Percentiles rank a stretch among this genome's conserved stretches.
Conservation (phyloP, 2,797 vertebrate species). For the Austrolebias charrua region DNA sequence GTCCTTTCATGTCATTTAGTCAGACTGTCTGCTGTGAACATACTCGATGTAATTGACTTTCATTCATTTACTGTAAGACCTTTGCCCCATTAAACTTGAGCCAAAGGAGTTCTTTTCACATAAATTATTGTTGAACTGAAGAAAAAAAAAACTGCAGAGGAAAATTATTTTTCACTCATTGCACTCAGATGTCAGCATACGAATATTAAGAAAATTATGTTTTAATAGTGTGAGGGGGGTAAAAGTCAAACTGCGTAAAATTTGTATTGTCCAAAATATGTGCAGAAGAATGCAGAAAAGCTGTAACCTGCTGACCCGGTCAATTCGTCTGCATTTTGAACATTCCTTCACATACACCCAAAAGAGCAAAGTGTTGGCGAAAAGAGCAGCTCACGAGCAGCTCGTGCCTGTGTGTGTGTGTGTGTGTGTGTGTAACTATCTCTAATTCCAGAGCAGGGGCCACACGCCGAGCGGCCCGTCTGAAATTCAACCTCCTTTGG, state of each 20-base stretch:
- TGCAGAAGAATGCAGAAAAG: slow-evolving; percentile 19
- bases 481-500: slow-evolving; percentile 79
- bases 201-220: slow-evolving; percentile 11
- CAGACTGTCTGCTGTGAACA: slow-evolving; percentile 23
- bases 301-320: slow-evolving; percentile 31
- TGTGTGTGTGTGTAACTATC: slow-evolving; percentile 50
- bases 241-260: neutral
- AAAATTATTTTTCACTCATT: slow-evolving; percentile 1
- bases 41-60: slow-evolving; percentile 13
- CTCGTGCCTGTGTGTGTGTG: slow-evolving; percentile 28
- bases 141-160: slow-evolving; percentile 11
- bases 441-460: slow-evolving; percentile 75
- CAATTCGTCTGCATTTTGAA: slow-evolving; percentile 56
- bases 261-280: slow-evolving; percentile 22
- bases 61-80: slow-evolving; percentile 3
- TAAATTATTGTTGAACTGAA: slow-evolving; percentile 7
- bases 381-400: slow-evolving; percentile 58
- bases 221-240: neutral
- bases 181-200: slow-evolving; percentile 7
- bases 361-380: slow-evolving; percentile 68
- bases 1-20: slow-evolving; percentile 14
- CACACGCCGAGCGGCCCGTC: slow-evolving; percentile 79
- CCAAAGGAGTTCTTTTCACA: neutral
- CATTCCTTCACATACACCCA: slow-evolving; percentile 49
- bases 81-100: neutral